Conservation (phyloP, 2,797 vertebrate genomes). For the Periparus ater region DNA sequence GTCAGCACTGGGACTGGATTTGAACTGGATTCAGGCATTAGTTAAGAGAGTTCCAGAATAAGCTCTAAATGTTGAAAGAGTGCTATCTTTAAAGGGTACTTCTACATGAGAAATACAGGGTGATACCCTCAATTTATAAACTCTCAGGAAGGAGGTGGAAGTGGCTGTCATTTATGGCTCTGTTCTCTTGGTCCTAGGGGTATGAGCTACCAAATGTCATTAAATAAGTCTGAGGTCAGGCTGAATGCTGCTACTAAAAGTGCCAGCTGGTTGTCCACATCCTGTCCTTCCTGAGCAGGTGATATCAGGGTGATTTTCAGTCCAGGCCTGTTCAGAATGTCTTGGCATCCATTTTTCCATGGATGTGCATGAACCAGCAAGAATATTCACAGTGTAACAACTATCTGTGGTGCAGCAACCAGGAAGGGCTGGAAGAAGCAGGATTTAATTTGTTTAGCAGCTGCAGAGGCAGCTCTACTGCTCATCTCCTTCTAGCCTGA, state of each 20-base stretch:
- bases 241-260: not conserved
- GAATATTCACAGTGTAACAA: not conserved
- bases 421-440: not conserved
- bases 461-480: not conserved
- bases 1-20: constrained; percentile 44
- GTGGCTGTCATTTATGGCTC: not conserved
- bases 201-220: not conserved
- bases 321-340: not conserved
- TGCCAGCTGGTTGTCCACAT: not conserved
- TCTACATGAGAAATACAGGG: not conserved
- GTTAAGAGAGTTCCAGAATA: constrained; percentile 28
- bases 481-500: not conserved
- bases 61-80: not conserved
- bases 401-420: not conserved
- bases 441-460: not conserved
- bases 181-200: not conserved
- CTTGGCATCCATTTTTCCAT: not conserved
- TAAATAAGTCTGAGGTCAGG: not conserved
- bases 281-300: not conserved
- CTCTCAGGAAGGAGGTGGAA: not conserved
- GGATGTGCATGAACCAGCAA: not conserved
- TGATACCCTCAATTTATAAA: not conserved
- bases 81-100: not conserved
- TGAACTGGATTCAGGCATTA: constrained; percentile 33
- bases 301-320: not conserved